Evolutionary conservation across 2,113 vertebrate genomes (phyloP).

Genomic region (Chionodraco myersi): DNA sequence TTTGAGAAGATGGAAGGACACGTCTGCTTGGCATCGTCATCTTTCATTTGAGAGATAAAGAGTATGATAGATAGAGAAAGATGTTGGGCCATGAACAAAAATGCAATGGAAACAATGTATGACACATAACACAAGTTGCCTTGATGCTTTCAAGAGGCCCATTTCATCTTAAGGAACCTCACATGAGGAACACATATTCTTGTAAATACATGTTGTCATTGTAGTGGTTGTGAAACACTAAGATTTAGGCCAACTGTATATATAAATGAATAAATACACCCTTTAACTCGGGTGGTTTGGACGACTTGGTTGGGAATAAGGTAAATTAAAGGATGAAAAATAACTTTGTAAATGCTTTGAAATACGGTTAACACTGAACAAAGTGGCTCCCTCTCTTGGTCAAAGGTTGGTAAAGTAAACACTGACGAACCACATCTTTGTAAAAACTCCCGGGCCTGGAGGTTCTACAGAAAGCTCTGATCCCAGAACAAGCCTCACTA

Average conservation of each 20-base stretch:
- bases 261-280: too few species aligned
- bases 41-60: not conserved
- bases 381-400: conserved; percentile 11
- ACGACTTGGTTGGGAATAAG: too few species aligned
- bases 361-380: not conserved
- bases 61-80: not conserved
- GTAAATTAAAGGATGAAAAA: not conserved
- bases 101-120: not conserved
- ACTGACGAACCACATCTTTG: not conserved
- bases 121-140: not conserved
- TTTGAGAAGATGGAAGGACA: conserved; percentile 34
- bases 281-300: too few species aligned
- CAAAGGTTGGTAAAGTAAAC: not conserved
- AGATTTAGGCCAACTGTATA: too few species aligned
- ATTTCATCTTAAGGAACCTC: too few species aligned
- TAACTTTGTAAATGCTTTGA: not conserved
- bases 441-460: not conserved
- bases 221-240: too few species aligned
- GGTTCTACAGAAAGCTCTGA: not conserved
- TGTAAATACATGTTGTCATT: too few species aligned
- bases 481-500: not conserved
- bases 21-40: conserved; percentile 23
- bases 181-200: too few species aligned
- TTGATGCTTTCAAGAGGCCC: too few species aligned
- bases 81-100: not conserved